Conservation (phyloP, 35 echinoderm and acorn worm species). For the Diadema setosum region DNA sequence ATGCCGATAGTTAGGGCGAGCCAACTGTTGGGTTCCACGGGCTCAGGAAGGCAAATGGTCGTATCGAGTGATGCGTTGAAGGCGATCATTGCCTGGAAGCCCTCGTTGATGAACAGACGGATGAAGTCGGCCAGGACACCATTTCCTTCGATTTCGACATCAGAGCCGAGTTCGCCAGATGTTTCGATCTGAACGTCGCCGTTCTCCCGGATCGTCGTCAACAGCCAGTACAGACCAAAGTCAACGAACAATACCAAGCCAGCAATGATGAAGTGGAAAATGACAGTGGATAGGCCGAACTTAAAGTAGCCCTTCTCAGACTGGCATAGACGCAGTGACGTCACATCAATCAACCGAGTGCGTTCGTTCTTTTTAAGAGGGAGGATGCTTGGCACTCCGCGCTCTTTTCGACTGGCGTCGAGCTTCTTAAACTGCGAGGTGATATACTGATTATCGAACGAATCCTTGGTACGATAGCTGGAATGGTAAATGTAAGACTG, state of each 20-base stretch:
- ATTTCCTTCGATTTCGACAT: conserved; percentile 38
- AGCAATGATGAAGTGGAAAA: conserved; percentile 66
- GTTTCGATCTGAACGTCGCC: conserved; percentile 51
- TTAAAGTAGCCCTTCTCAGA: conserved; percentile 75
- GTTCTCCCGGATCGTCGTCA: conserved; percentile 45
- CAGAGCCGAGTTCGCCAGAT: conserved; percentile 32
- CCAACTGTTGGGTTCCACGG: conserved; percentile 35
- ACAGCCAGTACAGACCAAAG: conserved; percentile 66
- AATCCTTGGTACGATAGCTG: conserved; percentile 80
- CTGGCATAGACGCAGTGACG: conserved; percentile 36
- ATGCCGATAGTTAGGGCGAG: conserved; percentile 44
- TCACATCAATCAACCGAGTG: conserved; percentile 47
- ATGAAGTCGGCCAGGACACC: conserved; percentile 54
- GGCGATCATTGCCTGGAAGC: conserved; percentile 39
- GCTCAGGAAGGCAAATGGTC: conserved; percentile 55
- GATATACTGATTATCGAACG: conserved; percentile 87
- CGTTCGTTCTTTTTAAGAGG: conserved; percentile 83
- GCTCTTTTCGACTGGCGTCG: conserved; percentile 41
- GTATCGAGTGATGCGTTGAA: conserved; percentile 59
- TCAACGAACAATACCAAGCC: conserved; percentile 51
- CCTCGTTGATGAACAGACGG: conserved; percentile 47
- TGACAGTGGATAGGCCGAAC: conserved; percentile 55
- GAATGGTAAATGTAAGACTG: conserved; percentile 69
- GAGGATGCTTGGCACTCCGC: conserved; percentile 27
- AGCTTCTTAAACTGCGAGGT: conserved; percentile 69